phyloP scores from a whole-genome alignment of 2,113 vertebrate genomes.

The Macquaria australasica region DNA sequence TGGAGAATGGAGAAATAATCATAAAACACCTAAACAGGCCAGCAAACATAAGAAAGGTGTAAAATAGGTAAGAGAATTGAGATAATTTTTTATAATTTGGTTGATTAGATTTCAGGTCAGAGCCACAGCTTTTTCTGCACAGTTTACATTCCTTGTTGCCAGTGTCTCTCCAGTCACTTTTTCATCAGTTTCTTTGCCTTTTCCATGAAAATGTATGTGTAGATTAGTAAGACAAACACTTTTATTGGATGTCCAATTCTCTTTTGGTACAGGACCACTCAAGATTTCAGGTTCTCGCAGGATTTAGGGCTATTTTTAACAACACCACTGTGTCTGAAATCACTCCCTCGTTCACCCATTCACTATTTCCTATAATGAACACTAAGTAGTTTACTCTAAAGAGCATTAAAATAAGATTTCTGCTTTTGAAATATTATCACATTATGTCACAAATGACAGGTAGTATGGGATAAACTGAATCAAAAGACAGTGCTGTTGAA shows the following conservation, averaged over 20 bases:
- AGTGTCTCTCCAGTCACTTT: background rate
- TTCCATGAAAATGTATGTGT: background rate
- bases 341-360: background rate
- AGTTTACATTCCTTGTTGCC: too few relatives aligned
- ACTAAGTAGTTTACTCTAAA: background rate
- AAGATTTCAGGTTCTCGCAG: background rate
- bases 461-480: background rate
- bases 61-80: background rate
- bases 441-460: background rate
- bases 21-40: background rate
- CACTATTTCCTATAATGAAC: background rate
- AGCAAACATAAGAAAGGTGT: background rate
- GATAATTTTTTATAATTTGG: too few relatives aligned
- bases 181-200: background rate
- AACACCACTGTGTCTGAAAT: background rate
- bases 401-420: background rate
- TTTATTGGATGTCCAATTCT: background rate
- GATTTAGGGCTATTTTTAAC: background rate
- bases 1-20: background rate
- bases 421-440: background rate
- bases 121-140: too few relatives aligned
- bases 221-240: background rate
- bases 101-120: too few relatives aligned
- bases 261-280: background rate
- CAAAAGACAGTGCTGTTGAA: background rate